Percentiles rank a stretch among this genome's conserved stretches.
phyloP scores from a whole-genome alignment of 2,797 vertebrate genomes.

The Salmo trutta region DNA sequence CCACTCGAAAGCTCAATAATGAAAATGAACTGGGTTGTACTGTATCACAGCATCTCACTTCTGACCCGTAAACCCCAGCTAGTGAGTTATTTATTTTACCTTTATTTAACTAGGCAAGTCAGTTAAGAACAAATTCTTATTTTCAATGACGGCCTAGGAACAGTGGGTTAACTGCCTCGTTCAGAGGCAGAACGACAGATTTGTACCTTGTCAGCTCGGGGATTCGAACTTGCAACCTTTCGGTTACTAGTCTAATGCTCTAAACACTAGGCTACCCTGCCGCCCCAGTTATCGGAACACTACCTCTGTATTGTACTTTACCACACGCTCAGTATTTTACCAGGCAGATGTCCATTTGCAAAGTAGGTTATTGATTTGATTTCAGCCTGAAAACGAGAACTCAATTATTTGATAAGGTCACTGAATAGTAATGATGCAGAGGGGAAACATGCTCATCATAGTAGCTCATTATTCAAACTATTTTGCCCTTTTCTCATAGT shows the following conservation, averaged over 20 bases:
- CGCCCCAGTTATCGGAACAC: neutral
- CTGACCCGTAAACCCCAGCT: slow-evolving; percentile 19
- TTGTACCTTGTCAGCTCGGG: no score
- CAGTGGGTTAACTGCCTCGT: no score
- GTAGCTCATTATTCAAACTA: neutral
- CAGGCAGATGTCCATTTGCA: slow-evolving; percentile 39
- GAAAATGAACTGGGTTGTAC: slow-evolving; percentile 31
- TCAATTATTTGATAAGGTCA: slow-evolving; percentile 34
- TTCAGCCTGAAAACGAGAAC: slow-evolving; percentile 35
- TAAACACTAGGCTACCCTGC: no score
- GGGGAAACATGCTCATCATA: neutral
- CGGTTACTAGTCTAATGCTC: no score
- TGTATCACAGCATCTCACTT: neutral
- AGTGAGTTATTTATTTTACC: slow-evolving; percentile 9
- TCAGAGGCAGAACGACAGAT: no score
- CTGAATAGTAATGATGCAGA: neutral
- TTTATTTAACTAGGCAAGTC: no score
- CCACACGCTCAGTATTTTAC: neutral
- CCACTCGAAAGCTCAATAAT: slow-evolving; percentile 33
- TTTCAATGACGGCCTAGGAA: no score
- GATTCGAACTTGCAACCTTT: no score
- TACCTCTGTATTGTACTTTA: no score
- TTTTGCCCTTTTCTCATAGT: neutral
- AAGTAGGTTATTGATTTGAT: slow-evolving; percentile 50
- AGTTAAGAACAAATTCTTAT: no score